A percentile compares a stretch with the other conserved stretches of the same genome.
Evolutionary conservation across 2,888 invertebrate species (phyloP).

Genomic region (Volucella bombylans): DNA sequence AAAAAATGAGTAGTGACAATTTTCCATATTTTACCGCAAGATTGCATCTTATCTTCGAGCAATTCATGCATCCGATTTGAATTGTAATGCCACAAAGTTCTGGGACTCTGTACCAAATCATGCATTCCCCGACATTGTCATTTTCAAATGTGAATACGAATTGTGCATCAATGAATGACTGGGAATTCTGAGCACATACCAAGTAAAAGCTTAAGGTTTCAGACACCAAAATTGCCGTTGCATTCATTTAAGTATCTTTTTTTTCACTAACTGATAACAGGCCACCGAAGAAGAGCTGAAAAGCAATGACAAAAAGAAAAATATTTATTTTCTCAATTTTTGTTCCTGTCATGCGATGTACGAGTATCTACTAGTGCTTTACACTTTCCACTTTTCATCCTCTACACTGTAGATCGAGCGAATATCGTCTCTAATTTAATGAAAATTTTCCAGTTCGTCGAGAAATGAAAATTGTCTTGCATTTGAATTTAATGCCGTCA

Average conservation of each 20-base stretch:
- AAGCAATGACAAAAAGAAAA: constrained; percentile 26
- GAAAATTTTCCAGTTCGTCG: constrained; percentile 82
- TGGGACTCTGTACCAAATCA: constrained; percentile 49
- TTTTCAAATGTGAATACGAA: constrained; percentile 45
- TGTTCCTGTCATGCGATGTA: constrained; percentile 5
- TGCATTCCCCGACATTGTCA: constrained; percentile 64
- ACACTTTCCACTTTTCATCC: neutral
- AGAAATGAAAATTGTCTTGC: constrained; percentile 72
- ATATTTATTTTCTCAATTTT: constrained; percentile 17
- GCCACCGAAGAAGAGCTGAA: constrained; percentile 21
- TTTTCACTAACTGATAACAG: constrained; percentile 19
- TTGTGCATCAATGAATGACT: constrained; percentile 42
- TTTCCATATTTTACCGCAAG: constrained; percentile 30
- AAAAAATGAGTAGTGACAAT: constrained; percentile 7
- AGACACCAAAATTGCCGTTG: constrained; percentile 67
- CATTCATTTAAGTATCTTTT: constrained; percentile 59
- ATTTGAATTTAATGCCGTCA: constrained; percentile 64
- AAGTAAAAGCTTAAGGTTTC: constrained; percentile 64
- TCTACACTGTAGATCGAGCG: constrained; percentile 40
- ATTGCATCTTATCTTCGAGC: constrained; percentile 24
- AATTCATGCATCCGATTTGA: constrained; percentile 39
- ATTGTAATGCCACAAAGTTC: constrained; percentile 39
- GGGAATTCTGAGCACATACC: constrained; percentile 45
- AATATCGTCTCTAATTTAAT: constrained; percentile 80
- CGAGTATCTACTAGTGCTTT: constrained; percentile 3